Conservation (phyloP, 2,797 vertebrate species). For the Sandelia bainsii region DNA sequence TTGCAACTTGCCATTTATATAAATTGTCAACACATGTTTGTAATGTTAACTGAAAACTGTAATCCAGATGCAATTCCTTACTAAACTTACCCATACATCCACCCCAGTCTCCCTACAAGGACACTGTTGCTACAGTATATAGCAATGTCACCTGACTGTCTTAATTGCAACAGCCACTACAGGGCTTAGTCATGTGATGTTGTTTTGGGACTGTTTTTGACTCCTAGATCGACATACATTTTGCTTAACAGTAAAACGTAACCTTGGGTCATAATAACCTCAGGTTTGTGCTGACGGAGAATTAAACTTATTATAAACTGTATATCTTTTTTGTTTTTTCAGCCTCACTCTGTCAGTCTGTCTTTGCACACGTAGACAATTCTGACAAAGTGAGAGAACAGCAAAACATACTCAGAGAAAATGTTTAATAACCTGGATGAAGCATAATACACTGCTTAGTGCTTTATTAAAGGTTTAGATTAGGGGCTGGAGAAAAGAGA, state of each 20-base stretch:
- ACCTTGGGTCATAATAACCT: neutral
- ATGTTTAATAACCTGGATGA: constrained; percentile 73
- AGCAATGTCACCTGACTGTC: neutral
- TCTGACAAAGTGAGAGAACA: constrained; percentile 61
- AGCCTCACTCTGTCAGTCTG: constrained; percentile 44
- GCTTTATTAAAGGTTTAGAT: constrained; percentile 80
- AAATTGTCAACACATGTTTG: no score
- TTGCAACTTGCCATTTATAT: no score
- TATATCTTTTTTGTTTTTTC: constrained; percentile 23
- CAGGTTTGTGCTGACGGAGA: constrained; percentile 37
- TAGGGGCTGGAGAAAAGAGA: constrained; percentile 53
- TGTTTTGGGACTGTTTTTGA: neutral
- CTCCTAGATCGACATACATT: neutral
- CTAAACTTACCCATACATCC: no score
- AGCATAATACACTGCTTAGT: constrained; percentile 75
- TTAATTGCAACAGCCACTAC: no score
- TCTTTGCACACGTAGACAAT: constrained; percentile 38
- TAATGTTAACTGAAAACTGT: no score
- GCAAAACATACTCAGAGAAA: constrained; percentile 56
- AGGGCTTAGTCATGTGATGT: neutral
- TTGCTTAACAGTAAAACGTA: neutral
- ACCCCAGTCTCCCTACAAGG: no score
- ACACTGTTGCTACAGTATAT: no score
- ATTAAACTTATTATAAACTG: constrained; percentile 5
- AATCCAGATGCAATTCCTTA: no score